These are phyloP conservation scores for Eumaeus atala DNA, from an alignment of 1,140 invertebrate genomes.

Conservation along the genomic window DNA sequence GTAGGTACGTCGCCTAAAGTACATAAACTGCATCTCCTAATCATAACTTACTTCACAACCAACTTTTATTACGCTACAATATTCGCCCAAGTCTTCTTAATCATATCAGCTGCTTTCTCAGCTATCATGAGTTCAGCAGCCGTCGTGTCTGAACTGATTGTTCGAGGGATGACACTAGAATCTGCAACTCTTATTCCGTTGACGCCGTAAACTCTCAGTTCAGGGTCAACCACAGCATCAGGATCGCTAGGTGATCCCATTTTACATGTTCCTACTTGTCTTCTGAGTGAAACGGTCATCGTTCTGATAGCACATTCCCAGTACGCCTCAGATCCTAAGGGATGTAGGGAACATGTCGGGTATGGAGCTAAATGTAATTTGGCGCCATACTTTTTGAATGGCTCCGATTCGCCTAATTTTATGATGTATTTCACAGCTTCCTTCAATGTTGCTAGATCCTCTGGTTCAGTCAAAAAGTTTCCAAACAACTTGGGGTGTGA, in stretches of 20 bases:
- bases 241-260: conserved; percentile 83
- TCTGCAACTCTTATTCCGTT: conserved; percentile 84
- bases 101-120: conserved; percentile 90
- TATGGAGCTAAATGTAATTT: conserved; percentile 72
- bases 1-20: too few species aligned
- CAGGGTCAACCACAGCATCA: conserved; percentile 83
- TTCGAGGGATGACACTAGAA: conserved; percentile 82
- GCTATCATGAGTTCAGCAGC: conserved; percentile 88
- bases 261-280: conserved; percentile 82
- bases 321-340: conserved; percentile 79
- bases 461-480: conserved; percentile 80
- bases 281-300: conserved; percentile 78
- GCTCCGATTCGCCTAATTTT: conserved; percentile 74
- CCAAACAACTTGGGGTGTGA: conserved; percentile 84
- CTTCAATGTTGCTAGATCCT: conserved; percentile 80
- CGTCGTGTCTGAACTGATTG: conserved; percentile 81
- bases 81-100: conserved; percentile 78
- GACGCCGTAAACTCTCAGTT: conserved; percentile 82
- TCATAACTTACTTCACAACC: too few species aligned
- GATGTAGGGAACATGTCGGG: conserved; percentile 73
- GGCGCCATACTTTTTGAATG: conserved; percentile 77
- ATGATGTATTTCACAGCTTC: conserved; percentile 80
- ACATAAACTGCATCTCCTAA: too few species aligned
- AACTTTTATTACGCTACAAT: conserved; percentile 22
- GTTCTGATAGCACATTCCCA: conserved; percentile 85